Base-by-base conservation (phyloP, 2,113 vertebrate species). In the Lepus americanus region DNA sequence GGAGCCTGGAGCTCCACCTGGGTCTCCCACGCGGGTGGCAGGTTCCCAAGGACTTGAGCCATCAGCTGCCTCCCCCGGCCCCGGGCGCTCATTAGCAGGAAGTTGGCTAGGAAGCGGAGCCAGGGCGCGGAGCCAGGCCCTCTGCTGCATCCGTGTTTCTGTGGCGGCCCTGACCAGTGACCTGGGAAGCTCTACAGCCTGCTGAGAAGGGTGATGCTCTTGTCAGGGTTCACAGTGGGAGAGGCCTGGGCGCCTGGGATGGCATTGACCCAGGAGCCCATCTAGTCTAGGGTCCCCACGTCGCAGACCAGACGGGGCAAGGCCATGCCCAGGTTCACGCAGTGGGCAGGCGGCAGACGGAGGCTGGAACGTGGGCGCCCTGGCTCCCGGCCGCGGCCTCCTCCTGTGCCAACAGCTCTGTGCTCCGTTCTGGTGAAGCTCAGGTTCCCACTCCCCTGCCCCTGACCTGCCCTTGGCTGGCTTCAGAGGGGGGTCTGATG, bases 391-490 rank as follows among this genome's bases (percentile, higher is more conserved):
- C 72, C 91, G 23, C 0, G 22, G 61, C 78, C 86, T 86, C 86
- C 92, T 86, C 85, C 94, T 80, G 95, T 27, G 78, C 89, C 39
- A 39, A 96, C 64, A 89, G n/a, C 90, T 89, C 88, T 19, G 72
- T 73, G 86, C 70, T 96, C 82, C 31, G 19, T 83, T 74, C 95
- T 89, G 82, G 36, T 74, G 61, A 19, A 4, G 92, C 96, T 97
- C 97, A 89, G 83, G 93, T 97, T 97, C 97, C 96, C 94, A 53
- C 72, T 97, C 89, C 92, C 96, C 93, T 97, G 96, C 90, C 96
- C 95, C 97, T 97, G 97, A 97, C 97, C 97, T 97, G 97, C 96
- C 97, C 97, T 97, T 95, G 94, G 95, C 93, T 81, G 76, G 93
- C 94, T 97, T 97, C 89, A 87, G 97, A 97, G 96, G 94, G 92